Evolutionary conservation across 1,140 invertebrate species (phyloP).

Genomic region (Trachymyrmex cornetzi): DNA sequence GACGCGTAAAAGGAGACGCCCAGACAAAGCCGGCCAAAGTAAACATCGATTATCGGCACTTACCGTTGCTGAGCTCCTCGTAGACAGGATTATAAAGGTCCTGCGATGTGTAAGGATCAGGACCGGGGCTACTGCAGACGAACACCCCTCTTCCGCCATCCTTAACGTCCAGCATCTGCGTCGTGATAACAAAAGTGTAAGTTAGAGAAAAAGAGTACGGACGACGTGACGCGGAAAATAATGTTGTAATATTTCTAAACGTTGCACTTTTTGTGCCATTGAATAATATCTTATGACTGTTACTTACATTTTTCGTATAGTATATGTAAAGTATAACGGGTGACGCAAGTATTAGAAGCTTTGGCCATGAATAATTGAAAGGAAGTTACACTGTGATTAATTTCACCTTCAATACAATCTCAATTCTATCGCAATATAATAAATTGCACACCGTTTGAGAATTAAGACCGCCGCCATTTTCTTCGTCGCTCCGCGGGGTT

Average conservation of each 20-base stretch:
- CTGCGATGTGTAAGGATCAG: constrained; percentile 90
- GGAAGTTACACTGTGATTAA: background rate
- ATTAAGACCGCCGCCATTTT: constrained; percentile 52
- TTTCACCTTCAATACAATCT: constrained; percentile 40
- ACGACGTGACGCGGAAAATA: background rate
- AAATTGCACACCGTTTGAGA: constrained; percentile 29
- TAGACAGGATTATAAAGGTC: constrained; percentile 91
- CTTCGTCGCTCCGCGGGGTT: constrained; percentile 7
- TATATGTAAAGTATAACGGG: background rate
- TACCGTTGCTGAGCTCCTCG: constrained; percentile 90
- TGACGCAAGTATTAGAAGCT: constrained; percentile 9
- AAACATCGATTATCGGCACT: constrained; percentile 73
- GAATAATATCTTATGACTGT: background rate
- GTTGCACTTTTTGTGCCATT: constrained; percentile 1
- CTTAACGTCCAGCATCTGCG: constrained; percentile 90
- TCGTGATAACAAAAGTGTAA: constrained; percentile 50
- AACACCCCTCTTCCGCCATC: constrained; percentile 85
- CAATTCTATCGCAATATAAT: constrained; percentile 22
- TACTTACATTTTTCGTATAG: constrained; percentile 12
- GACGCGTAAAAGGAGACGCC: constrained; percentile 36
- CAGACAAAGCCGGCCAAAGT: constrained; percentile 49
- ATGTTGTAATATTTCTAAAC: background rate
- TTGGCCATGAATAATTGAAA: background rate
- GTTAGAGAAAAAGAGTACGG: background rate
- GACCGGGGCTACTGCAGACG: constrained; percentile 90